phyloP scores from a whole-genome alignment of 2,113 vertebrate species.

The Micronycteris hirsuta region DNA sequence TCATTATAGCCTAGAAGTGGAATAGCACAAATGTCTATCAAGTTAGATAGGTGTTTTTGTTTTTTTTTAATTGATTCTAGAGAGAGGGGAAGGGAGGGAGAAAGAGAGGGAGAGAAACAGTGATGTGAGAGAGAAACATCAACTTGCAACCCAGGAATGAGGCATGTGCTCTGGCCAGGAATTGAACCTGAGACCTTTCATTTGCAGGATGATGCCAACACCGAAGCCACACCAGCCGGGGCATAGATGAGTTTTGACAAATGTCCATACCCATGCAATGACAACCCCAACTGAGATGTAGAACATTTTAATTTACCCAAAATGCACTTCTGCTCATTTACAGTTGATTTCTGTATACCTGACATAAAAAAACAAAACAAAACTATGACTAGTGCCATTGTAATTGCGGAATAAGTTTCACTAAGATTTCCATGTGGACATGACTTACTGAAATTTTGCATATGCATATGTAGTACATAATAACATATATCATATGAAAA shows the following conservation, averaged over 20 bases:
- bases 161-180: too few relatives aligned
- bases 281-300: background rate
- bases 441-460: background rate
- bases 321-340: background rate
- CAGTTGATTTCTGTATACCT: background rate
- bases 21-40: background rate
- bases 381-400: background rate
- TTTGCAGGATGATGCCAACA: too few relatives aligned
- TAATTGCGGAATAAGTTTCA: background rate
- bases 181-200: too few relatives aligned
- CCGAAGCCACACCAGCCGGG: too few relatives aligned
- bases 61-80: too few relatives aligned
- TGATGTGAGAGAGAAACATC: too few relatives aligned
- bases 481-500: background rate
- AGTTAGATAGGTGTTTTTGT: background rate
- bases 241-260: background rate
- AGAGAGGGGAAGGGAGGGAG: too few relatives aligned
- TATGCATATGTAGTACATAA: background rate
- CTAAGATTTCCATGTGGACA: background rate
- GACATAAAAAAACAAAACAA: background rate
- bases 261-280: background rate
- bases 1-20: background rate
- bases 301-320: background rate
- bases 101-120: too few relatives aligned
- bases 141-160: too few relatives aligned